A percentile compares a stretch with the other conserved stretches of the same genome.
Evolutionary conservation across 1,140 invertebrate genomes (phyloP).

Genomic region (Octopus sinensis): DNA sequence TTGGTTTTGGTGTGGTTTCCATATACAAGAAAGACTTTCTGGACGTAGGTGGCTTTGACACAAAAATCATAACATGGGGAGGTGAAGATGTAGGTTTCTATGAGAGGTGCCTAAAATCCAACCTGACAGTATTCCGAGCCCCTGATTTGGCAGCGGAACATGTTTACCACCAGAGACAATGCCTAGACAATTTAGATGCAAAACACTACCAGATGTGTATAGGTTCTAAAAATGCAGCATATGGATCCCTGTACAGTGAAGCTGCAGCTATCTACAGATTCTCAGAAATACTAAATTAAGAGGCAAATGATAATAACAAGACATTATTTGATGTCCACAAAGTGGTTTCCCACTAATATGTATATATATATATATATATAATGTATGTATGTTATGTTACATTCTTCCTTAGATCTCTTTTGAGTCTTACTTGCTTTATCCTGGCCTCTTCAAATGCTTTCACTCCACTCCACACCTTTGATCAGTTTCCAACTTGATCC

Average conservation of each 20-base stretch:
- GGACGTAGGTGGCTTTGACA: constrained; percentile 78
- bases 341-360: too few relatives aligned
- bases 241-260: background rate
- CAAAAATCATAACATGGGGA: constrained; percentile 67
- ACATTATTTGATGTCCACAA: too few relatives aligned
- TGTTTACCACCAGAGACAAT: constrained; percentile 68
- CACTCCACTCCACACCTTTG: too few relatives aligned
- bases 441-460: too few relatives aligned
- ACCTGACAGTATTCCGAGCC: constrained; percentile 69
- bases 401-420: too few relatives aligned
- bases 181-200: background rate
- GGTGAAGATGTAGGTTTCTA: constrained; percentile 66
- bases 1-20: constrained; percentile 88
- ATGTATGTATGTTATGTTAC: too few relatives aligned
- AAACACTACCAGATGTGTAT: constrained; percentile 10
- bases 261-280: background rate
- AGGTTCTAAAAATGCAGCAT: background rate
- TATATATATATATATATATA: too few relatives aligned
- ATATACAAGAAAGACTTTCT: constrained; percentile 82
- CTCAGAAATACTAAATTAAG: too few relatives aligned
- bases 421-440: too few relatives aligned
- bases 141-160: constrained; percentile 83
- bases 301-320: too few relatives aligned
- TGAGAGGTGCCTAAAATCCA: constrained; percentile 68
- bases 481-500: too few relatives aligned